Evolutionary conservation across 2,888 invertebrate genomes (phyloP).

Genomic region (Drosophila emarginata): DNA sequence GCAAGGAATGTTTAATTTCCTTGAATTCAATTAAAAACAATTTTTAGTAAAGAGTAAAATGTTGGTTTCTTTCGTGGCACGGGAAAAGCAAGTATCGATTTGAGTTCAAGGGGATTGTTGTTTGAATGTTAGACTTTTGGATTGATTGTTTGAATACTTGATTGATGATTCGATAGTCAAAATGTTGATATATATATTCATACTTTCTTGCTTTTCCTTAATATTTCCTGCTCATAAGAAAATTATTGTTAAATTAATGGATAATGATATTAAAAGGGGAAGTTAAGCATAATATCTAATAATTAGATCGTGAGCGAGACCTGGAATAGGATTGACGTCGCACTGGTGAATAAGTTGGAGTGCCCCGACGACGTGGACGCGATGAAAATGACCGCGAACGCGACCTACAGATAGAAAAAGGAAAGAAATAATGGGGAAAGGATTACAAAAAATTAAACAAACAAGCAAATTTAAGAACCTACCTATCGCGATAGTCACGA

Average conservation of each 20-base stretch:
- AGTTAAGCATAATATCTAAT: conserved; percentile 62
- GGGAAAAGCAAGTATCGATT: conserved; percentile 1
- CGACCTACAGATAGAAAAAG: conserved; percentile 82
- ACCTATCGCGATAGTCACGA: conserved; percentile 86
- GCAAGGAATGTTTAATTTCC: conserved; percentile 11
- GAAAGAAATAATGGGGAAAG: neutral
- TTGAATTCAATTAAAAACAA: neutral
- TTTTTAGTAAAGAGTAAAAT: neutral
- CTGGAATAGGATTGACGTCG: conserved; percentile 90
- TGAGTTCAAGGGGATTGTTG: neutral
- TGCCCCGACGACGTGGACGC: conserved; percentile 90
- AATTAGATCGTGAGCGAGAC: conserved; percentile 87
- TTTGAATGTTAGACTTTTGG: neutral
- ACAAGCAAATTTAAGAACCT: conserved; percentile 40
- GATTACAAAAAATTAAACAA: neutral
- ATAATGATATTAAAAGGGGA: conserved; percentile 44
- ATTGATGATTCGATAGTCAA: conserved; percentile 12
- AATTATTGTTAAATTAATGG: conserved; percentile 65
- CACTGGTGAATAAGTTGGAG: conserved; percentile 97
- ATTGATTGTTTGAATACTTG: conserved; percentile 29
- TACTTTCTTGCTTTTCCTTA: conserved; percentile 66
- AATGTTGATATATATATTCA: conserved; percentile 12
- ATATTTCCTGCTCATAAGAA: conserved; percentile 70
- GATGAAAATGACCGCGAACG: conserved; percentile 91
- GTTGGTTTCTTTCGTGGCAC: neutral